phyloP scores from a whole-genome alignment of 2,797 vertebrate species.

The Manis javanica region DNA sequence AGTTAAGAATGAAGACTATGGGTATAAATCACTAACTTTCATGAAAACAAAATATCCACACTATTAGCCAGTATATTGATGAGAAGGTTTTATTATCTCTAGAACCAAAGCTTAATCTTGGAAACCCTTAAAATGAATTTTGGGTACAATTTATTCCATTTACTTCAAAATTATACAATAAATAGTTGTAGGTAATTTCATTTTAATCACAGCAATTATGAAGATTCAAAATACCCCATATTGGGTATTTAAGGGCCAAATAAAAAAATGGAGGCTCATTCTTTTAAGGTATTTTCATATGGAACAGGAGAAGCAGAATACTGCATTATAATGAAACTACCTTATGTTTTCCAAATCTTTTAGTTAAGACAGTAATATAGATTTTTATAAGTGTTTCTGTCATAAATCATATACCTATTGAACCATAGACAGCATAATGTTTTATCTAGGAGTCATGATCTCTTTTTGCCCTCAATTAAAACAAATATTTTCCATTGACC shows the following conservation, averaged over 20 bases:
- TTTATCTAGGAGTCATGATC: neutral
- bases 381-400: neutral
- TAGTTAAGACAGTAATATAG: neutral
- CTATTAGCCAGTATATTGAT: neutral
- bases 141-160: neutral
- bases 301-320: neutral
- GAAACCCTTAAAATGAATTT: neutral
- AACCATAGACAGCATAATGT: neutral
- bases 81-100: neutral
- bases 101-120: neutral
- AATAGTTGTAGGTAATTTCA: neutral
- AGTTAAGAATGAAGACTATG: neutral
- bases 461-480: neutral
- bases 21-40: neutral
- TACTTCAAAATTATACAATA: neutral
- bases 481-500: neutral
- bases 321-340: neutral
- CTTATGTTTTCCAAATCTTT: neutral
- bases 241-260: neutral
- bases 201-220: neutral
- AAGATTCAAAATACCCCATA: neutral
- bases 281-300: neutral
- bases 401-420: neutral
- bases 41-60: neutral
- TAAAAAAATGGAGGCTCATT: neutral